Base-by-base conservation (phyloP, 2,888 invertebrate genomes). In the Drosophila dives region DNA sequence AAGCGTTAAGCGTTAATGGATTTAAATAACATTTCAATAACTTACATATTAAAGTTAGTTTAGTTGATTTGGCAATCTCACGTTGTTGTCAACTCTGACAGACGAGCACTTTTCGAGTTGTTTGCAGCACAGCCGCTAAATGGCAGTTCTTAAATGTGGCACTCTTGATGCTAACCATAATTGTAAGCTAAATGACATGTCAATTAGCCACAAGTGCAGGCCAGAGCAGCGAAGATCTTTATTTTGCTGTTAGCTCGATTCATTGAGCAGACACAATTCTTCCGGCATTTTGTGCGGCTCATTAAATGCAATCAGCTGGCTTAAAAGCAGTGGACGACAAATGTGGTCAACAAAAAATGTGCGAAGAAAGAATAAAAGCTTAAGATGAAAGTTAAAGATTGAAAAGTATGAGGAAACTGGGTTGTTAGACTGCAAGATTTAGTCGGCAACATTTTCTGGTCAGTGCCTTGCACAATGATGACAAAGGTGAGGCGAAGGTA, bases 261-360 rank as follows among this genome's bases (percentile, higher is more conserved):
- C 72, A 54, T 23, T 10, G 50, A 69, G 63, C 26, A 59, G 64
- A 64, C 63, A 26, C 45, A 65, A 73, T 74, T 62, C 64, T 32
- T 40, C 33, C 64, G 48, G 60, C 68, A 68, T 60, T 74, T 72
- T 60, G 63, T 42, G 62, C n/a, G 6, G 23, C 50, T 69, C 73
- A 76, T 76, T 77, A 69, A 76, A 54, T 69, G 76, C 76, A 77
- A 77, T 77, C 73, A 76, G 63, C 48, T 54, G 53, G 64, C 76
- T 63, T 73, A 76, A 77, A 73, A 59, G 63, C 40, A 40, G 55
- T 38, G 38, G 69, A 73, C 67, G 72, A 55, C 58, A 40, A 40
- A 67, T 48, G 64, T 59, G 65, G 54, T 51, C 56, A 63, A 69
- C 61, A 71, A 71, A 15, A 15, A 32, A 49, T 50, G 64, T 26